These are phyloP conservation scores for Otus scops DNA, from an alignment of 2,797 vertebrate genomes.

Conservation along the genomic window DNA sequence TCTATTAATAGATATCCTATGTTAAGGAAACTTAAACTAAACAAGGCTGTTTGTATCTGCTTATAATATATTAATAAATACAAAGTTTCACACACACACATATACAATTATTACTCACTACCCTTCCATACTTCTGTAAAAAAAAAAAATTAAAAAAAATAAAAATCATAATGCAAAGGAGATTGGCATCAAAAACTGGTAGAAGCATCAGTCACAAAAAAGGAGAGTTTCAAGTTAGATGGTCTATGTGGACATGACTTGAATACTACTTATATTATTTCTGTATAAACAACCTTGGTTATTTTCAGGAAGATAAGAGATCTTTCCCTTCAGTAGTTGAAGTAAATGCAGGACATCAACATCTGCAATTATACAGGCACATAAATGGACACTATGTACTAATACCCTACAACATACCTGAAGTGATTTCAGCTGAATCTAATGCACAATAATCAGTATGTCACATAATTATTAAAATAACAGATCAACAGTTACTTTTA, in stretches of 20 bases:
- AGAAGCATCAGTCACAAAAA: background rate
- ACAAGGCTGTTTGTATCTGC: background rate
- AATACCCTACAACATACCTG: background rate
- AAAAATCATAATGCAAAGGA: background rate
- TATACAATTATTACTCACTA: background rate
- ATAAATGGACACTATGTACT: background rate
- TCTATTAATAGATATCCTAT: background rate
- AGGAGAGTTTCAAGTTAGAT: background rate
- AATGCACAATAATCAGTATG: background rate
- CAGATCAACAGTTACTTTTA: background rate
- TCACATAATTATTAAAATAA: background rate
- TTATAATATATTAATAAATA: background rate
- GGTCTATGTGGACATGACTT: background rate
- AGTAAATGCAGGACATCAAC: background rate
- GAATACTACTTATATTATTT: background rate
- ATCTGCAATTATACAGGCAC: background rate
- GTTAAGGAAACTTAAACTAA: background rate
- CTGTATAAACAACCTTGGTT: background rate
- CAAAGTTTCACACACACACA: background rate
- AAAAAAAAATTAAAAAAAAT: background rate
- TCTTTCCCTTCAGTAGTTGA: background rate
- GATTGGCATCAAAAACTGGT: background rate
- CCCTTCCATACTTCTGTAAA: background rate
- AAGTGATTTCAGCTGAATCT: background rate
- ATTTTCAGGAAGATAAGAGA: background rate